Evolutionary conservation across 2,888 invertebrate species (phyloP).

Genomic region (Drosophila paranaensis): DNA sequence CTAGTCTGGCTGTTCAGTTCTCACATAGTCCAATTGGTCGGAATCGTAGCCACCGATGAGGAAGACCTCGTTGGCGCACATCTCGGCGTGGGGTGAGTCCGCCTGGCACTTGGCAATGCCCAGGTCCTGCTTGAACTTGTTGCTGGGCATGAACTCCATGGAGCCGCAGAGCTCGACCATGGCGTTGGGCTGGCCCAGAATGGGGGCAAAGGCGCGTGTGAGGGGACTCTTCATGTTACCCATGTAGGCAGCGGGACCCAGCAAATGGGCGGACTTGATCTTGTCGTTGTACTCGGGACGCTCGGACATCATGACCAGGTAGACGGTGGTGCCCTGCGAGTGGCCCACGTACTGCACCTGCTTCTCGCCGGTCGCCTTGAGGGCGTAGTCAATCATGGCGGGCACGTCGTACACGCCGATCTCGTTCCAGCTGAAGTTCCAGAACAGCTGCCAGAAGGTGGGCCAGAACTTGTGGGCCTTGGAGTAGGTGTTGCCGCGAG

Average conservation of each 20-base stretch:
- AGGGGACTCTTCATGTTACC: conserved; percentile 84
- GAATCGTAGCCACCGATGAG: conserved; percentile 85
- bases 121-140: conserved; percentile 78
- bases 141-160: conserved; percentile 78
- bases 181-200: conserved; percentile 75
- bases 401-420: conserved; percentile 95
- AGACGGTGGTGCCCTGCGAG: conserved; percentile 94
- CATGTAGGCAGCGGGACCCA: conserved; percentile 86
- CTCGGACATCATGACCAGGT: conserved; percentile 86
- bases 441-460: conserved; percentile 74
- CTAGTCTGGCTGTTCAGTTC: too few species aligned
- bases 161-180: conserved; percentile 75
- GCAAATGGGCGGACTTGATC: conserved; percentile 78
- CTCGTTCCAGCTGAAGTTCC: conserved; percentile 92
- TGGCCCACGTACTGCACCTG: conserved; percentile 91
- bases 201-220: conserved; percentile 70
- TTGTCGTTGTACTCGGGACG: conserved; percentile 63
- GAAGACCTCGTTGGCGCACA: conserved; percentile 89
- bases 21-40: conserved; percentile 85
- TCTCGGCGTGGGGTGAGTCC: conserved; percentile 66
- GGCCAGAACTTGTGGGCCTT: conserved; percentile 85
- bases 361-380: conserved; percentile 59
- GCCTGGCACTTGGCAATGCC: conserved; percentile 85
- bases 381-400: conserved; percentile 91
- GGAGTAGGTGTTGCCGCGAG: conserved; percentile 90